A percentile compares a stretch with the other conserved stretches of the same genome.
These are phyloP conservation scores for Babylonia areolata DNA, from an alignment of 1,140 invertebrate species.

Conservation along the genomic window DNA sequence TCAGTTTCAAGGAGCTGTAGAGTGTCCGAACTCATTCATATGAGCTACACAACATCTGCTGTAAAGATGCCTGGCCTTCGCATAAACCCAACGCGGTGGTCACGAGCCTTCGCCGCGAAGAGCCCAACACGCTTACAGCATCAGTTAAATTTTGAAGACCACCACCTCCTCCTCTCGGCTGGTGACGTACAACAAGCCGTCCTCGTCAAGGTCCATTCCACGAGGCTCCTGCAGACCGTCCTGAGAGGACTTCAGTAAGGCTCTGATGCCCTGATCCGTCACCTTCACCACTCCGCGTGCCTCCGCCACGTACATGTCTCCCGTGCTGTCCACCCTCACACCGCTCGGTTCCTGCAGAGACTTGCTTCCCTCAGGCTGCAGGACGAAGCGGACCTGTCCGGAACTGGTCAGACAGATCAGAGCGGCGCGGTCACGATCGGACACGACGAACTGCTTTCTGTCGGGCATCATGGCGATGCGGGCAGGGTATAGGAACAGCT, in stretches of 20 bases:
- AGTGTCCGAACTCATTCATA: no score
- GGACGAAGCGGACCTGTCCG: constrained; percentile 5
- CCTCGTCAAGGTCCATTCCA: constrained; percentile 30
- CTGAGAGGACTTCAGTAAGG: constrained; percentile 16
- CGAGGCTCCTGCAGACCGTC: constrained; percentile 35
- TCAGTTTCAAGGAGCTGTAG: no score
- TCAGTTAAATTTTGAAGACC: constrained; percentile 29
- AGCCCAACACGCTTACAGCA: no score
- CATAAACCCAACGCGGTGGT: no score
- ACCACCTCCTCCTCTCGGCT: constrained; percentile 17
- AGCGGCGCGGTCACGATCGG: constrained; percentile 18
- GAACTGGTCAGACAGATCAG: constrained; percentile 25
- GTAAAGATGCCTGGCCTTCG: no score
- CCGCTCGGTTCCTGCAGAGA: constrained; percentile 37
- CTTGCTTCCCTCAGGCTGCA: constrained; percentile 30
- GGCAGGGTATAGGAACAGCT: constrained; percentile 38
- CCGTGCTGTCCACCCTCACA: constrained; percentile 12
- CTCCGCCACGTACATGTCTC: constrained; percentile 37
- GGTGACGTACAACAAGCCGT: constrained; percentile 39
- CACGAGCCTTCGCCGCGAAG: no score
- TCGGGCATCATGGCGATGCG: constrained; percentile 23
- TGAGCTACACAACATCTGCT: no score
- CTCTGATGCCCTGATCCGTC: constrained; percentile 12
- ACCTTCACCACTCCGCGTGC: constrained; percentile 28
- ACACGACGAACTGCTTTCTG: constrained; percentile 33